Conservation (phyloP, 1,140 invertebrate genomes). For the Ceratosolen fusciceps region DNA sequence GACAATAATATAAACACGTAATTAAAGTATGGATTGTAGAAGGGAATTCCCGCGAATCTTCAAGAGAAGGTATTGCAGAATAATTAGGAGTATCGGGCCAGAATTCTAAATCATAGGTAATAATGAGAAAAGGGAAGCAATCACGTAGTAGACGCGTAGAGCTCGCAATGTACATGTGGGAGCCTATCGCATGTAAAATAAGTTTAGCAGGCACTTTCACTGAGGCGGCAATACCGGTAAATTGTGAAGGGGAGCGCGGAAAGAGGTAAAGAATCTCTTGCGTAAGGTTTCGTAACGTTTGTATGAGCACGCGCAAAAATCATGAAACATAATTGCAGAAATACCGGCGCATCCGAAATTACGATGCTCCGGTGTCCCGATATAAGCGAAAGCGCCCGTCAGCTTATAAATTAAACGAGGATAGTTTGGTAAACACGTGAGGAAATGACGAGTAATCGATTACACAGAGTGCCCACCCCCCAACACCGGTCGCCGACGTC, state of each 20-base stretch:
- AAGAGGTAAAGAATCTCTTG: slow-evolving; percentile 4
- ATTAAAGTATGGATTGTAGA: too few species aligned
- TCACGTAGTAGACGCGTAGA: too few species aligned
- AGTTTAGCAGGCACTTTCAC: neutral
- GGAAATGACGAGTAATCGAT: slow-evolving; percentile 17
- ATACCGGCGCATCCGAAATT: slow-evolving; percentile 21
- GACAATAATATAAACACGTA: too few species aligned
- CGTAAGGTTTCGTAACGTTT: slow-evolving; percentile 25
- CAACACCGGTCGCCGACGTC: too few species aligned
- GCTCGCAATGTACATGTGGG: neutral
- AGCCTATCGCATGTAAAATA: neutral
- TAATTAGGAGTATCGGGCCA: neutral
- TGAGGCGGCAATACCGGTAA: too few species aligned
- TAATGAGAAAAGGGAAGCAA: neutral
- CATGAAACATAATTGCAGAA: slow-evolving; percentile 18
- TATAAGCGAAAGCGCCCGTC: neutral
- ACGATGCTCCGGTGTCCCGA: neutral
- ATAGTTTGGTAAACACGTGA: slow-evolving; percentile 8
- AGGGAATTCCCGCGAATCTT: too few species aligned
- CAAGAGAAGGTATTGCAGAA: too few species aligned
- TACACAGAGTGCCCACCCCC: too few species aligned
- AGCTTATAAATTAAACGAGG: slow-evolving; percentile 11
- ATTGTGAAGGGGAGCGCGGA: neutral
- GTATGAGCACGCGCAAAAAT: slow-evolving; percentile 9
- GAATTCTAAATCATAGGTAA: neutral